phyloP scores from a whole-genome alignment of 2,888 invertebrate genomes.

The Phragmatobia fuliginosa region DNA sequence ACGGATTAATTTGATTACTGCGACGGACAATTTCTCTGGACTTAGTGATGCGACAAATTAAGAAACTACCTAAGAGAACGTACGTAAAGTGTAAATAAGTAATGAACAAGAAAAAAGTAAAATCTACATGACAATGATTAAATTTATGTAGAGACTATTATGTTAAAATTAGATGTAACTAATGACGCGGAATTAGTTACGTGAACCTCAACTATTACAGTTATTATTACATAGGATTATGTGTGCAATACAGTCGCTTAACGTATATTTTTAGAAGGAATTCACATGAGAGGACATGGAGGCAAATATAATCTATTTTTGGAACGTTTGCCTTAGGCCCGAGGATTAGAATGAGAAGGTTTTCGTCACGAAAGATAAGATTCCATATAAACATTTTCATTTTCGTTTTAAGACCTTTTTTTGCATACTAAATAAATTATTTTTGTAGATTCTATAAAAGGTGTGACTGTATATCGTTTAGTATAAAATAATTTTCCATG shows the following conservation, averaged over 20 bases:
- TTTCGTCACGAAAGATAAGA: constrained; percentile 5
- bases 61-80: background rate
- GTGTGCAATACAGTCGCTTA: constrained; percentile 18
- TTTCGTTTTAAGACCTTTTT: background rate
- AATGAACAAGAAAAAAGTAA: background rate
- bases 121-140: background rate
- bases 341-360: background rate
- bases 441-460: background rate
- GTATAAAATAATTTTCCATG: background rate
- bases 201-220: background rate
- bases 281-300: background rate
- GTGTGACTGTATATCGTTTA: background rate
- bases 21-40: background rate
- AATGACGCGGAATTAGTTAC: too few species aligned
- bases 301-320: constrained; percentile 6
- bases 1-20: background rate
- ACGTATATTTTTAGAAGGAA: constrained; percentile 9
- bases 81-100: background rate
- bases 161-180: background rate
- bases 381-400: background rate
- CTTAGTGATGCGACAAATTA: constrained; percentile 1
- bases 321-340: background rate
- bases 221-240: constrained; percentile 33
- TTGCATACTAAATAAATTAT: background rate
- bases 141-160: background rate